These are phyloP conservation scores for Hydrotaea cyrtoneurina DNA, from an alignment of 2,888 invertebrate genomes.

Conservation along the genomic window DNA sequence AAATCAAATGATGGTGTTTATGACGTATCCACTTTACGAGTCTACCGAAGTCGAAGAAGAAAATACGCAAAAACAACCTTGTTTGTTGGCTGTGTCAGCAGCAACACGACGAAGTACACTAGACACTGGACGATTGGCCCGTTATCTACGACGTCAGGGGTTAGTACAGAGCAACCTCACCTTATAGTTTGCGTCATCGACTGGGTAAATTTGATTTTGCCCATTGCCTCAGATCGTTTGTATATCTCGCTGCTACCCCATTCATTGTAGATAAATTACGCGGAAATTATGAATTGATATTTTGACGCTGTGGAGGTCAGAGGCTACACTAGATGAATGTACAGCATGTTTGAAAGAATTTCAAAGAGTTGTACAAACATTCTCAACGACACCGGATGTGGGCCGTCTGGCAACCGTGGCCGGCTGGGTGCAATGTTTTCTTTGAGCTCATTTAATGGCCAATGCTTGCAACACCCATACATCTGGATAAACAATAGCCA, in stretches of 20 bases:
- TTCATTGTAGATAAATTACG: neutral
- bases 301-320: no score
- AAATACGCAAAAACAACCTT: neutral
- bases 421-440: no score
- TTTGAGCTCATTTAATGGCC: no score
- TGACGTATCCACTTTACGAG: conserved; percentile 4
- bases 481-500: no score
- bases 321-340: no score
- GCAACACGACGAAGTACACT: conserved; percentile 1
- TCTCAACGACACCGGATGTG: no score
- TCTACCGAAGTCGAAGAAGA: no score
- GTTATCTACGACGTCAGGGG: neutral
- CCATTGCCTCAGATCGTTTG: neutral
- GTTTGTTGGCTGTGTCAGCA: neutral
- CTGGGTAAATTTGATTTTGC: conserved; percentile 28
- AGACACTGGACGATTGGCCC: neutral
- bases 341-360: no score
- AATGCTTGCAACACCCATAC: no score
- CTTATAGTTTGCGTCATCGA: conserved; percentile 49
- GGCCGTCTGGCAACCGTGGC: no score
- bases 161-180: conserved; percentile 6
- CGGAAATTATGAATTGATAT: no score
- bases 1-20: conserved; percentile 56
- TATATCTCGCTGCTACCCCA: conserved; percentile 3
- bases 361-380: no score